Conservation (phyloP, 1,140 invertebrate genomes). For the Dinoponera quadriceps region DNA sequence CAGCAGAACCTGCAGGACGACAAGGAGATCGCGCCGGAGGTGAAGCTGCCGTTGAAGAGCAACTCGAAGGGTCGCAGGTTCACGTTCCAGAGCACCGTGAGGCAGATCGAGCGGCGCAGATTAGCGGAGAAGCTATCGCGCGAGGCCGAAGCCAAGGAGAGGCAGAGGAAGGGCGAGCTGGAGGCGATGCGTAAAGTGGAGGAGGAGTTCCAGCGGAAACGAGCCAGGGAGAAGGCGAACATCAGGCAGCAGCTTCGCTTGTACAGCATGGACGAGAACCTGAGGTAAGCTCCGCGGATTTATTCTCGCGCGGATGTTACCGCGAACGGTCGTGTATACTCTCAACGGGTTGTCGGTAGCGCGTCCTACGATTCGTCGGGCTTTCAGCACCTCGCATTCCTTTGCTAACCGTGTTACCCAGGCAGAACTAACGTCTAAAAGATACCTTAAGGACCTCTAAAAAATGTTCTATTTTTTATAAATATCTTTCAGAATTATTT, state of each 20-base stretch:
- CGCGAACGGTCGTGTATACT: too few species aligned
- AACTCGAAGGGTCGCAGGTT: conserved; percentile 88
- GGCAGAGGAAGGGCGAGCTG: conserved; percentile 90
- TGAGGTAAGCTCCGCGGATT: conserved; percentile 73
- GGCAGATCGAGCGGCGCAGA: conserved; percentile 90
- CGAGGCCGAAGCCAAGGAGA: conserved; percentile 92
- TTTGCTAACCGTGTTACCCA: too few species aligned
- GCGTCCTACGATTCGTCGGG: too few species aligned
- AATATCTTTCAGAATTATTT: too few species aligned
- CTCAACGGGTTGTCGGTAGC: too few species aligned
- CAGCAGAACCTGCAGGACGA: conserved; percentile 76
- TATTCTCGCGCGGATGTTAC: background rate
- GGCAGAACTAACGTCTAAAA: too few species aligned
- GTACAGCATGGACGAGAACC: conserved; percentile 86
- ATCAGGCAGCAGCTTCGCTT: conserved; percentile 91
- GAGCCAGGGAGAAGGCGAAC: conserved; percentile 90
- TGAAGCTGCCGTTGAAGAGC: conserved; percentile 65
- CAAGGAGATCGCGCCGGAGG: conserved; percentile 68
- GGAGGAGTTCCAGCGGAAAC: conserved; percentile 91
- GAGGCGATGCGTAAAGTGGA: conserved; percentile 92
- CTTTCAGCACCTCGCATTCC: too few species aligned
- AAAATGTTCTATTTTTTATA: too few species aligned
- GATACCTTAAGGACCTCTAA: too few species aligned
- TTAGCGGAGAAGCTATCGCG: conserved; percentile 91
- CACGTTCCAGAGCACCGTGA: conserved; percentile 93